Conservation (phyloP, 2,113 vertebrate species). For the Toxotes chatareus region DNA sequence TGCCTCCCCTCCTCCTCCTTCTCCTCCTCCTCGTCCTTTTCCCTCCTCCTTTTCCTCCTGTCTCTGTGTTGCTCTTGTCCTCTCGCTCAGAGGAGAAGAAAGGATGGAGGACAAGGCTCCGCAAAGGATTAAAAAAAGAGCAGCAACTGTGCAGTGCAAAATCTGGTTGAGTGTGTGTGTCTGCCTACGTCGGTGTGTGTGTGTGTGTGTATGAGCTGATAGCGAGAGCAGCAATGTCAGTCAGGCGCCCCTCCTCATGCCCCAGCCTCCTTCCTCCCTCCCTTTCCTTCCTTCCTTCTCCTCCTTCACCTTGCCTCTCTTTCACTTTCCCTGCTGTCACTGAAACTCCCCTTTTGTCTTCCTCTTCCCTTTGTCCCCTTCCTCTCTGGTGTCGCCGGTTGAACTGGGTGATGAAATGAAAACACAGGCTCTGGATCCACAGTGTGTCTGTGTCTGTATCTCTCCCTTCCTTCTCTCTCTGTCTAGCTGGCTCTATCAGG, state of each 20-base stretch:
- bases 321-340: conserved; percentile 54
- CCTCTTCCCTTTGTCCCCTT: conserved; percentile 47
- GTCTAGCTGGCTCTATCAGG: conserved; percentile 78
- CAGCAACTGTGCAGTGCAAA: conserved; percentile 61
- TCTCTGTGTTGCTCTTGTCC: conserved; percentile 66
- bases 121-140: conserved; percentile 51
- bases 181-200: conserved; percentile 28
- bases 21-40: conserved; percentile 50
- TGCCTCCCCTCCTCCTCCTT: conserved; percentile 67
- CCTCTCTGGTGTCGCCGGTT: conserved; percentile 58
- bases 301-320: conserved; percentile 68
- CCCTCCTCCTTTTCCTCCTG: conserved; percentile 52
- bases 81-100: conserved; percentile 71
- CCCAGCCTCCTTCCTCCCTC: conserved; percentile 67
- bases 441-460: conserved; percentile 56
- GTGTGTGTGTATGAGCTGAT: conserved; percentile 53
- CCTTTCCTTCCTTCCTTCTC: conserved; percentile 65
- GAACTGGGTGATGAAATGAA: conserved; percentile 61
- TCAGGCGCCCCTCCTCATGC: conserved; percentile 77
- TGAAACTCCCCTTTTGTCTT: conserved; percentile 35
- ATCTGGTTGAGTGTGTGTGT: conserved; percentile 52
- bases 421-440: conserved; percentile 54
- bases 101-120: conserved; percentile 78
- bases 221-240: conserved; percentile 67
- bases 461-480: conserved; percentile 51